Conservation (phyloP, 2,113 vertebrate species). For the Hypanus sabinus region DNA sequence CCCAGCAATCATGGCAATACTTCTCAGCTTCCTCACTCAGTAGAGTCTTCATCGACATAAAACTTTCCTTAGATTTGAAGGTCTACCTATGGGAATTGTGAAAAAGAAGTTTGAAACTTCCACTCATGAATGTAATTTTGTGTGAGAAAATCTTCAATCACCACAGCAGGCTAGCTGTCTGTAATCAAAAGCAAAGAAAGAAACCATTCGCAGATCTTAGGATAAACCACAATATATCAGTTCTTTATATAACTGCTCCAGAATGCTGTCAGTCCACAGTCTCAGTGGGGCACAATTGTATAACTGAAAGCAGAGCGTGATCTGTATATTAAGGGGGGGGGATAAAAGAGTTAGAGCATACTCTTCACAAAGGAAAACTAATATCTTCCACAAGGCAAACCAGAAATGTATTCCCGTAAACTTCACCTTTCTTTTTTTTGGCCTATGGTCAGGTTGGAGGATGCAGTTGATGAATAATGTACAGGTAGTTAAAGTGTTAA, state of each 20-base stretch:
- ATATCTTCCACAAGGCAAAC: background rate
- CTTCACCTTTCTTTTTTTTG: background rate
- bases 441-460: background rate
- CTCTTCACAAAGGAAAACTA: background rate
- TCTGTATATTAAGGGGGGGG: background rate
- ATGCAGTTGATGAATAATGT: background rate
- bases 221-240: background rate
- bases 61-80: background rate
- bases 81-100: background rate
- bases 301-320: background rate
- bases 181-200: background rate
- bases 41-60: no score
- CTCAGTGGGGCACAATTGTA: background rate
- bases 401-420: background rate
- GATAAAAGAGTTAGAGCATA: background rate
- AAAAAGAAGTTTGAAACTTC: background rate
- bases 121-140: slow-evolving; percentile 18
- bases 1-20: background rate
- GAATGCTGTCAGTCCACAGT: background rate
- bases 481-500: background rate
- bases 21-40: no score
- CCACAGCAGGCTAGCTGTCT: background rate
- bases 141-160: slow-evolving; percentile 11
- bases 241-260: background rate
- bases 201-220: background rate